These are phyloP conservation scores for Aspiorhynchus laticeps DNA, from an alignment of 2,113 vertebrate species.

Conservation along the genomic window DNA sequence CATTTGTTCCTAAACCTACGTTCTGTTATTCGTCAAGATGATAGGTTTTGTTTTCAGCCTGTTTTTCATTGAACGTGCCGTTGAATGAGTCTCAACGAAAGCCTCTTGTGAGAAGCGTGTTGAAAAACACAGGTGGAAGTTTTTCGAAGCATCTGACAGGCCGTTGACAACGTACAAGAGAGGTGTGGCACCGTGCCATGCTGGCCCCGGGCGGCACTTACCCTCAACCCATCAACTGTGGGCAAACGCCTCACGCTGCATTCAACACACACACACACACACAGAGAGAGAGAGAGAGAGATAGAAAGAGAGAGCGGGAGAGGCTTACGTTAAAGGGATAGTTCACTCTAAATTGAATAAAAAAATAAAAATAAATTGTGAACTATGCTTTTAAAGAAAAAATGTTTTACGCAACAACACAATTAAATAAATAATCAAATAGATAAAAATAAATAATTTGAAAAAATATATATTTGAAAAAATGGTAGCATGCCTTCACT, in stretches of 20 bases:
- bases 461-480: no score
- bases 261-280: not conserved
- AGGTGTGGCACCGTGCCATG: conserved; percentile 33
- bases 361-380: not conserved
- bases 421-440: no score
- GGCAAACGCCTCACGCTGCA: not conserved
- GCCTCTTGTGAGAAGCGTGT: conserved; percentile 19
- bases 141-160: conserved; percentile 37
- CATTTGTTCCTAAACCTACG: not conserved
- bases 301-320: not conserved
- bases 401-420: no score
- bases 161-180: conserved; percentile 29
- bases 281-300: not conserved
- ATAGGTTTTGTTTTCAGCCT: not conserved
- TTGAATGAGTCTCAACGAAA: conserved; percentile 14
- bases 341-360: not conserved
- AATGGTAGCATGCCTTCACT: no score
- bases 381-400: not conserved
- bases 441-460: no score
- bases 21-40: conserved; percentile 10
- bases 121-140: conserved; percentile 43
- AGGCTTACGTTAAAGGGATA: not conserved
- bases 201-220: conserved; percentile 24
- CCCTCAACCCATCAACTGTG: conserved; percentile 24
- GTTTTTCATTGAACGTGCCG: not conserved